Conservation (phyloP, 2,113 vertebrate species). For the Ageneiosus marmoratus region DNA sequence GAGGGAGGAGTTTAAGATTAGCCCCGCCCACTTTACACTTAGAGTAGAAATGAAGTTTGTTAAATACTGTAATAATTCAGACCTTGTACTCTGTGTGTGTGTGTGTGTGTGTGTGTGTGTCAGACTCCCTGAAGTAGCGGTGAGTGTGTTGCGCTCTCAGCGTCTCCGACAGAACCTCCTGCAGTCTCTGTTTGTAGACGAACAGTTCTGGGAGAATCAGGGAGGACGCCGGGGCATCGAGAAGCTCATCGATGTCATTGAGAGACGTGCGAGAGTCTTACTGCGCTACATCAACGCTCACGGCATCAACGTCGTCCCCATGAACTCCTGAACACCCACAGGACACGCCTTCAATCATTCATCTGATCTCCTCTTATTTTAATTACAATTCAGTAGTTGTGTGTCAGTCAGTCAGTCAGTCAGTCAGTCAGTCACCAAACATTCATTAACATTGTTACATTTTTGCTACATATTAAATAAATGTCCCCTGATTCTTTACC, state of each 20-base stretch:
- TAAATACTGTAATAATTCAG: not conserved
- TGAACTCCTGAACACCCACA: constrained; percentile 76
- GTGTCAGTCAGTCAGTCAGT: too few species aligned
- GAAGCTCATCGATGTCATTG: constrained; percentile 91
- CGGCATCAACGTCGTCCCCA: constrained; percentile 79
- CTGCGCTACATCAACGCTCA: constrained; percentile 92
- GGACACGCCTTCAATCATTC: not conserved
- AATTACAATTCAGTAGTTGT: not conserved
- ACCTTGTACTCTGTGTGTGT: not conserved
- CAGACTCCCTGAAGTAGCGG: constrained; percentile 87
- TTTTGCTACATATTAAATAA: not conserved
- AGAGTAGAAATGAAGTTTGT: not conserved
- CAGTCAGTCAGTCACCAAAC: too few species aligned
- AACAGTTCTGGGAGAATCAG: constrained; percentile 93
- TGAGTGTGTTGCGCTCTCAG: constrained; percentile 85
- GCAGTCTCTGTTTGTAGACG: constrained; percentile 93
- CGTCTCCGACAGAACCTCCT: constrained; percentile 88
- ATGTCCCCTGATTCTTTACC: fast-evolving
- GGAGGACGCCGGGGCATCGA: constrained; percentile 91
- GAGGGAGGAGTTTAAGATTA: not conserved
- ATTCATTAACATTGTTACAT: too few species aligned
- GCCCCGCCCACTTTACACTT: not conserved
- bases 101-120: not conserved
- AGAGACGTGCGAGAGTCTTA: constrained; percentile 85
- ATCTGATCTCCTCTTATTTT: not conserved